phyloP scores from a whole-genome alignment of 2,797 vertebrate genomes.

The Chromobotia macracanthus region DNA sequence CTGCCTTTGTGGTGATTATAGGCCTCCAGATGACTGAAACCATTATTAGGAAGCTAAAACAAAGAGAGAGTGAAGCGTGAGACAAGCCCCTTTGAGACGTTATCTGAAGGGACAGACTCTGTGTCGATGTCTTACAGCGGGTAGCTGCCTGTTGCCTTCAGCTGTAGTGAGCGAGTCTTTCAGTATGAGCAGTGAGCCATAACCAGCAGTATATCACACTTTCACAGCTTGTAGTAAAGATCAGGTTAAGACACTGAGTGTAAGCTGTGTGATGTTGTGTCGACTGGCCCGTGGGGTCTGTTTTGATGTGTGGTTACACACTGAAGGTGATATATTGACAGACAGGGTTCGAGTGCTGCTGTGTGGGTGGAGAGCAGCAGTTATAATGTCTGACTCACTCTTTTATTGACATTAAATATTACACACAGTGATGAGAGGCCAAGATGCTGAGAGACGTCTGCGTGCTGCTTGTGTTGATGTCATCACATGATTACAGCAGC shows the following conservation, averaged over 20 bases:
- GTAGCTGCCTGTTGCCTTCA: neutral
- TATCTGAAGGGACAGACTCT: conserved; percentile 20
- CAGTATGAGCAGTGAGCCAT: too few species aligned
- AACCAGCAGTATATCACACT: too few species aligned
- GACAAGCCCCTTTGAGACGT: conserved; percentile 18
- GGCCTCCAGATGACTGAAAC: conserved; percentile 18
- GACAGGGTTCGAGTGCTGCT: conserved; percentile 13
- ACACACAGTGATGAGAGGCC: conserved; percentile 3
- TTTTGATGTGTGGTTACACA: conserved; percentile 26
- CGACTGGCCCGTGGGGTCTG: neutral
- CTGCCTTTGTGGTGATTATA: conserved; percentile 31
- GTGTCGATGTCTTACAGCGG: neutral
- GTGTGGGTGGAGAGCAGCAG: conserved; percentile 40
- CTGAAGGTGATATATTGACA: conserved; percentile 24
- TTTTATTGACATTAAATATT: conserved; percentile 44
- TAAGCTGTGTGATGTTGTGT: neutral
- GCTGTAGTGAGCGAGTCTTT: neutral
- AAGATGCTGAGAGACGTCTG: too few species aligned
- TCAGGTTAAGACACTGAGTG: neutral
- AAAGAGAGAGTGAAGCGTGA: neutral
- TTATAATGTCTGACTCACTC: conserved; percentile 38
- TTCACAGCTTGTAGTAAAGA: too few species aligned
- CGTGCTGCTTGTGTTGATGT: neutral
- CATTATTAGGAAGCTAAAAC: conserved; percentile 22
- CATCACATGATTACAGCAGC: neutral